phyloP scores from a whole-genome alignment of 2,888 invertebrate species.

The Argyra leucocephala region DNA sequence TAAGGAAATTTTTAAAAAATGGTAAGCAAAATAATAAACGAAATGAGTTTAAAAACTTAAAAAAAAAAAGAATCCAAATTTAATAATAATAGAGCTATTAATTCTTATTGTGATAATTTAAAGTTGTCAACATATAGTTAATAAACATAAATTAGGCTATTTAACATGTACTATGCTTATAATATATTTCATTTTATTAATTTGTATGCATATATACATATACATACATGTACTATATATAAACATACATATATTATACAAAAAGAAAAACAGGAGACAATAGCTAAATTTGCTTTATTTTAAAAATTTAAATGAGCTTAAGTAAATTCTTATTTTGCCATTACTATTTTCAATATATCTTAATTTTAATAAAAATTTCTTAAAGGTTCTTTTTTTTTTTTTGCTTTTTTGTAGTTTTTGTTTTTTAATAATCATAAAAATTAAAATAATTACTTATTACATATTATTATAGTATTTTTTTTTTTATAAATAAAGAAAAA shows the following conservation, averaged over 20 bases:
- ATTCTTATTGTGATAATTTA: neutral
- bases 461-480: neutral
- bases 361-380: neutral
- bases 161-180: neutral
- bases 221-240: no score
- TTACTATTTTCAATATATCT: neutral
- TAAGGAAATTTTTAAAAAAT: no score
- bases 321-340: neutral
- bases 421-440: no score
- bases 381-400: no score
- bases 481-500: neutral
- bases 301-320: neutral
- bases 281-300: no score
- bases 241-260: no score
- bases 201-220: no score
- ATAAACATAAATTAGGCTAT: slow-evolving; percentile 1
- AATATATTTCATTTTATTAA: neutral
- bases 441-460: neutral
- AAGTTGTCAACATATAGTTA: neutral
- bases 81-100: no score
- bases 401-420: no score
- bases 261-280: neutral
- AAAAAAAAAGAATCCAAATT: no score
- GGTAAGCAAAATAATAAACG: no score
- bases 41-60: no score